Percentiles rank a stretch among this genome's conserved stretches.
Conservation (phyloP, 2,888 invertebrate genomes). For the Alitta virens region DNA sequence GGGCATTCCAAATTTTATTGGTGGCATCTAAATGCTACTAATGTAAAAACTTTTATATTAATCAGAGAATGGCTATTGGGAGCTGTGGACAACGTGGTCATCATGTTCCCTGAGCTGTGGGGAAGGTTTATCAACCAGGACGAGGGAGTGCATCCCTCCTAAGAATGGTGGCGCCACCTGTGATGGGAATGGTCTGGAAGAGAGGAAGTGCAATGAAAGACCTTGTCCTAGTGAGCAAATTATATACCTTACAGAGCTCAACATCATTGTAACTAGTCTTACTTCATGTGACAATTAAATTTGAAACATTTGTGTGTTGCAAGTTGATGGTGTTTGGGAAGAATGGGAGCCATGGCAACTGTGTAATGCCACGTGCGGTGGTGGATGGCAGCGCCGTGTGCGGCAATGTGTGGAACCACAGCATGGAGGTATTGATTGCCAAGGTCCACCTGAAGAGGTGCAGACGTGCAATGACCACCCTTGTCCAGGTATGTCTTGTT, state of each 20-base stretch:
- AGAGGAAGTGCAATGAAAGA: constrained; percentile 34
- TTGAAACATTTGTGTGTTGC: no score
- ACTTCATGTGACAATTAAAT: no score
- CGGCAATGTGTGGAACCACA: constrained; percentile 18
- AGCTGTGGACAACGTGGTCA: constrained; percentile 40
- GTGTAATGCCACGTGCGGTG: constrained; percentile 29
- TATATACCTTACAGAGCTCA: no score
- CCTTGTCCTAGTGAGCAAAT: constrained; percentile 37
- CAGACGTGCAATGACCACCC: constrained; percentile 36
- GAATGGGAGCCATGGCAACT: constrained; percentile 23
- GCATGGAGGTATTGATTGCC: constrained; percentile 23
- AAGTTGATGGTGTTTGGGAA: constrained; percentile 29
- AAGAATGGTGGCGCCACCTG: constrained; percentile 37
- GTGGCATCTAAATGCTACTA: no score
- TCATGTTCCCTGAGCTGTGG: constrained; percentile 42
- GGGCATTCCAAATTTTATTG: no score
- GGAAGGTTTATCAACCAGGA: constrained; percentile 36
- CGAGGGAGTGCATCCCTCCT: constrained; percentile 37
- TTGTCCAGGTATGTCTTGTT: constrained; percentile 38
- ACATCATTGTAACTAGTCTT: no score
- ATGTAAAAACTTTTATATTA: background rate
- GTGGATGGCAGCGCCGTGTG: constrained; percentile 21
- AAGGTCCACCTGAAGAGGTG: constrained; percentile 12
- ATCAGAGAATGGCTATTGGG: constrained; percentile 28
- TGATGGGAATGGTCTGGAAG: constrained; percentile 31